Conservation (phyloP, 2,113 vertebrate species). For the Pituophis catenifer region DNA sequence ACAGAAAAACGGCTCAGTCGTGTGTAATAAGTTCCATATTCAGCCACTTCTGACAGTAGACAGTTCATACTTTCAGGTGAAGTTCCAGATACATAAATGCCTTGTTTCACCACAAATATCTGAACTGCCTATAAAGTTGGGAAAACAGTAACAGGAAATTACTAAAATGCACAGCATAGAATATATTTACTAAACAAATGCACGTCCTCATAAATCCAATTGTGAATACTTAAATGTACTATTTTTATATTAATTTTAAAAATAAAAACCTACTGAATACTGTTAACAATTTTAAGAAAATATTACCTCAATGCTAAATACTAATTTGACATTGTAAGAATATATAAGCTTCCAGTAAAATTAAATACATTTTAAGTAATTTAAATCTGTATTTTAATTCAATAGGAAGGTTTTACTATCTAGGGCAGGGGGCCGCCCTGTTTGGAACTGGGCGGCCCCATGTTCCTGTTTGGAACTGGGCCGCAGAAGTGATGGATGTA, state of each 20-base stretch:
- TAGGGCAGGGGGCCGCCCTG: not conserved
- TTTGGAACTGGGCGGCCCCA: too few species aligned
- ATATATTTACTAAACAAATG: constrained; percentile 11
- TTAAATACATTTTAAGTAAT: not conserved
- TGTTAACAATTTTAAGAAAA: not conserved
- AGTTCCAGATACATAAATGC: constrained; percentile 87
- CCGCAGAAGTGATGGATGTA: too few species aligned
- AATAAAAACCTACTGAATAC: not conserved
- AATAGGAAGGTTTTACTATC: not conserved
- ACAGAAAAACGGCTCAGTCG: constrained; percentile 88
- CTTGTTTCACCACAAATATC: constrained; percentile 83
- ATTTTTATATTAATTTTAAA: not conserved
- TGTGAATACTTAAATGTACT: not conserved
- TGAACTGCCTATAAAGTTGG: constrained; percentile 69
- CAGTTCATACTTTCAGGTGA: constrained; percentile 88
- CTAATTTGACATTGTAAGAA: not conserved
- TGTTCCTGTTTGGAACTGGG: too few species aligned
- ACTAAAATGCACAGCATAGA: not conserved
- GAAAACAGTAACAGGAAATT: not conserved
- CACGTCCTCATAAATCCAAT: not conserved
- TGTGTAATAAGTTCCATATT: constrained; percentile 87
- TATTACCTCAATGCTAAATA: not conserved
- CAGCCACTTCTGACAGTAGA: constrained; percentile 85
- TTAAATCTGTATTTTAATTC: not conserved
- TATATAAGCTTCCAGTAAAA: not conserved